Evolutionary conservation across 2,888 invertebrate genomes (phyloP).

Genomic region (Liodrosophila aerea): DNA sequence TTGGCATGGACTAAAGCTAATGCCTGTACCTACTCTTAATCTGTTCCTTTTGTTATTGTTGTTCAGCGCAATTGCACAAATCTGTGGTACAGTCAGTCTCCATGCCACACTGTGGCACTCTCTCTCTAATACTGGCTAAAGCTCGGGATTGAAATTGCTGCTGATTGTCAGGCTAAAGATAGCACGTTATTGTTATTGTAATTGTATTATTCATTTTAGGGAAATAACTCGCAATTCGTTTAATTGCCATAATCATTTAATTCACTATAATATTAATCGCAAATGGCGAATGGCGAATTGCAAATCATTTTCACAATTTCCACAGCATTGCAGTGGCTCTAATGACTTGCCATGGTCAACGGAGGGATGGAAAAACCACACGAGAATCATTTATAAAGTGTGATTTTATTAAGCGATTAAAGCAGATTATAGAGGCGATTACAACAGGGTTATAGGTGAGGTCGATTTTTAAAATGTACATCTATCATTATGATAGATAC

Average conservation of each 20-base stretch:
- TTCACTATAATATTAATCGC: slow-evolving; percentile 27
- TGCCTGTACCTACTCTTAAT: slow-evolving; percentile 42
- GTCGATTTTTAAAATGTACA: no score
- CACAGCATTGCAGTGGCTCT: slow-evolving; percentile 58
- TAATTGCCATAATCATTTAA: slow-evolving; percentile 26
- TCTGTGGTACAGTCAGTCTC: slow-evolving; percentile 47
- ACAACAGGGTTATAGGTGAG: no score
- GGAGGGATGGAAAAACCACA: slow-evolving; percentile 16
- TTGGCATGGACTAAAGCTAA: slow-evolving; percentile 49
- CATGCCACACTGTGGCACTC: slow-evolving; percentile 3
- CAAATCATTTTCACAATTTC: slow-evolving; percentile 57
- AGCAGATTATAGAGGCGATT: not conserved
- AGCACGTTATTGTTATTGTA: not conserved
- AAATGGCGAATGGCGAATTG: slow-evolving; percentile 46
- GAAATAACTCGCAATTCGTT: not conserved
- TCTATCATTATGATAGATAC: no score
- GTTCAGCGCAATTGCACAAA: slow-evolving; percentile 48
- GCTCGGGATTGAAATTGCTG: no score
- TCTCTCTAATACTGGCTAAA: no score
- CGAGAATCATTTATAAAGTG: slow-evolving; percentile 36
- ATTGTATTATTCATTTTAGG: not conserved
- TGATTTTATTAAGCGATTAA: slow-evolving; percentile 21
- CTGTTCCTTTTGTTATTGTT: slow-evolving; percentile 31
- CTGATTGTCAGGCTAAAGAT: no score
- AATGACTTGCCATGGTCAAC: slow-evolving; percentile 54